Evolutionary conservation across 2,113 vertebrate genomes (phyloP), one percentile per base, ranked within the genome.

Genomic region (Nycticebus coucang): DNA sequence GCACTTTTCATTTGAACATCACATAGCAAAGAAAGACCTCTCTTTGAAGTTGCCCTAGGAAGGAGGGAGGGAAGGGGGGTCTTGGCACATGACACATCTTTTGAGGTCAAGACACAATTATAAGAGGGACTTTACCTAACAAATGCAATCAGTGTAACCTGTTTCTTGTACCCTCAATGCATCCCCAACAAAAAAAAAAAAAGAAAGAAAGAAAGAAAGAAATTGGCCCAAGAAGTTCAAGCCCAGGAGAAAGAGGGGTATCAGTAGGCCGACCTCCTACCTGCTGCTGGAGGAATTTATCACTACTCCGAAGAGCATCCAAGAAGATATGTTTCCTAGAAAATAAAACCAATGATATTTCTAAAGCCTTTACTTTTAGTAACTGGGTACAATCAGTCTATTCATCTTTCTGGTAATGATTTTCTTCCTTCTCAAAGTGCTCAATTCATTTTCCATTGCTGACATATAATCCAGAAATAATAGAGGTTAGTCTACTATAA

Each of bases 381-480:
- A 94, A 97, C 89, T 55, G 35, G 64, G 75, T 59, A 97, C 89
- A 97, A 94, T 89, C 0, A 1, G 50, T 85, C 91, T 92, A 97
- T 97, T 98, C 93, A 97, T 97, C 91, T 97, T 92, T 87, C 93
- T 89, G 45, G 87, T 94, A 89, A 93, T 93, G 83, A 85, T 96
- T 94, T 93, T 95, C 95, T 95, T 53, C 28, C 66, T 86, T 57
- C 81, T 97, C 95, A 97, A 96, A 95, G 91, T 82, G 87, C 66
- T 96, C 96, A 94, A 95, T 97, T 97, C 90, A 94, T 96, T 97
- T 97, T 94, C 93, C 66, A 91, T 75, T 4, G 22, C 91, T 97
- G 95, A 97, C 93, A 97, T 85, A 66, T 90, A 98, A 97, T 96
- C 91, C 96, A 97, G 96, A 97, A 98, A 97, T 97, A 98, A 97